These are phyloP conservation scores for Netelia virgata DNA, from an alignment of 2,888 invertebrate genomes.

Conservation along the genomic window DNA sequence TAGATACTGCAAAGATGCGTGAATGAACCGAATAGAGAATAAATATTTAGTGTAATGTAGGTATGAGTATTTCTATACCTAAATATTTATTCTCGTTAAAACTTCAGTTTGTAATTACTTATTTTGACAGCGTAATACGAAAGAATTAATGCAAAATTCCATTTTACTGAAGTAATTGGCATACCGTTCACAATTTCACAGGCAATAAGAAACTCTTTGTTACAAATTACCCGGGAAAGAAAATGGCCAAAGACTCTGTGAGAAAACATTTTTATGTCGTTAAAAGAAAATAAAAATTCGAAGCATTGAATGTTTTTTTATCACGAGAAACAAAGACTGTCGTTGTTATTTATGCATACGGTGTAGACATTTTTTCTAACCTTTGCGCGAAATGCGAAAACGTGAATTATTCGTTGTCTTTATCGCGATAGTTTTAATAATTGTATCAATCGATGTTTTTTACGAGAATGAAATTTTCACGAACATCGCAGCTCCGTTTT, in stretches of 20 bases:
- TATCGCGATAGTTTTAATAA: neutral
- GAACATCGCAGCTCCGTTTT: slow-evolving; percentile 15
- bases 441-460: slow-evolving; percentile 5
- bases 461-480: slow-evolving; percentile 27
- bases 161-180: too few species aligned
- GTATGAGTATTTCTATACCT: neutral
- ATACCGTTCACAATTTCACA: neutral
- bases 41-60: neutral
- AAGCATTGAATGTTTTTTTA: neutral
- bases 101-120: too few species aligned
- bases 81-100: too few species aligned
- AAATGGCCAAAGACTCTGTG: neutral
- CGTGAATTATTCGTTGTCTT: slow-evolving; percentile 26
- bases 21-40: neutral
- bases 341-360: neutral
- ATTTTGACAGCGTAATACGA: neutral
- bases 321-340: neutral
- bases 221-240: neutral
- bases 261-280: neutral
- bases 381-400: slow-evolving; percentile 31
- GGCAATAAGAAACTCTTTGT: neutral
- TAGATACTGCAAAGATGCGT: neutral
- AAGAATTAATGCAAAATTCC: too few species aligned
- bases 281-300: neutral
- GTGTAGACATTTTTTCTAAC: slow-evolving; percentile 9